Percentiles rank a stretch among this genome's conserved stretches.
Evolutionary conservation across 2,888 invertebrate species (phyloP).

Genomic region (Branchellion lobata): DNA sequence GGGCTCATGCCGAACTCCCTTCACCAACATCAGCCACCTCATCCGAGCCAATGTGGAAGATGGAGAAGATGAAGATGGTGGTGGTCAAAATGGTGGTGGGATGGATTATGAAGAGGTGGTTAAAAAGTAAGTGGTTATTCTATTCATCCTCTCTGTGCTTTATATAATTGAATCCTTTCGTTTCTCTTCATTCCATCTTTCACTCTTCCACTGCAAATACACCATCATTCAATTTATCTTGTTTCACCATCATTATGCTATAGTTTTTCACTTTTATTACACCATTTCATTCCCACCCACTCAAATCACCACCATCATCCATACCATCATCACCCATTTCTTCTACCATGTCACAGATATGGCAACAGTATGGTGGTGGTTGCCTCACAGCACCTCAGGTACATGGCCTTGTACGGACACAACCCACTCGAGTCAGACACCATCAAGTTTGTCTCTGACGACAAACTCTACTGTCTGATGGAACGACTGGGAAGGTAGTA

Average conservation of each 20-base stretch:
- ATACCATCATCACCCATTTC: background rate
- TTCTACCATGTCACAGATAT: no score
- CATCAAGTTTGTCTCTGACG: constrained; percentile 64
- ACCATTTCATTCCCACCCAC: no score
- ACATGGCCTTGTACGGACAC: constrained; percentile 66
- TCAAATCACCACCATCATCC: background rate
- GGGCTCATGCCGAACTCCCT: background rate
- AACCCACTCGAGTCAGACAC: constrained; percentile 57
- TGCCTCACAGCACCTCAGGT: constrained; percentile 69
- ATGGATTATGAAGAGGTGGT: background rate
- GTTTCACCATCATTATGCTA: no score
- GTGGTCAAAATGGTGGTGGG: background rate
- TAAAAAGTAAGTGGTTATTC: background rate
- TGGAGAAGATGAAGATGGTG: background rate
- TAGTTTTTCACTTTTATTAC: no score
- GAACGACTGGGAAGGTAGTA: constrained; percentile 72
- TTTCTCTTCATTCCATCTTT: background rate
- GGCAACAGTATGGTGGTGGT: constrained; percentile 72
- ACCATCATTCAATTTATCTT: no score
- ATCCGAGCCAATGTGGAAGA: background rate
- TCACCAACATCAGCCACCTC: background rate
- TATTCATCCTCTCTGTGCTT: background rate
- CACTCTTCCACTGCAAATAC: background rate
- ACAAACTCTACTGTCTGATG: constrained; percentile 71
- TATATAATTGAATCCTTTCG: background rate